Evolutionary conservation across 1,140 invertebrate genomes (phyloP).

Genomic region (Platyura marginata): DNA sequence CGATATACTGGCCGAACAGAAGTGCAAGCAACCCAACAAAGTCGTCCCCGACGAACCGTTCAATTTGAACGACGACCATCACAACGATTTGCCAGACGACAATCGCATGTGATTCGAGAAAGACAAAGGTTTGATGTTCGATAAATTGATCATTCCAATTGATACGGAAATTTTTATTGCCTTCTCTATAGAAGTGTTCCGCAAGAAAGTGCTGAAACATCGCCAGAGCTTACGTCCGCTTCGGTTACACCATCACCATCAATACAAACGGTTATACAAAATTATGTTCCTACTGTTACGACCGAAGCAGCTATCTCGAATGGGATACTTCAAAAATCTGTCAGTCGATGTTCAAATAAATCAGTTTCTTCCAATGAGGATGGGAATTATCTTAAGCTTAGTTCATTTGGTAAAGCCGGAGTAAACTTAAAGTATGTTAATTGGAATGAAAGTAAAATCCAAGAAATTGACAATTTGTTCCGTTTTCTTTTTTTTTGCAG

Average conservation of each 20-base stretch:
- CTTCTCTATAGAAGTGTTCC: too few species aligned
- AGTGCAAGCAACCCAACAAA: slow-evolving; percentile 84
- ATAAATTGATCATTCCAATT: too few species aligned
- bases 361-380: slow-evolving; percentile 22
- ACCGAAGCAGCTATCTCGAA: not conserved
- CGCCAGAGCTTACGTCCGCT: slow-evolving; percentile 10
- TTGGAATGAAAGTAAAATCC: too few species aligned
- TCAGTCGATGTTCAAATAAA: slow-evolving; percentile 18
- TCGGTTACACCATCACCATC: slow-evolving; percentile 19
- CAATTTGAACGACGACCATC: slow-evolving; percentile 92
- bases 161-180: too few species aligned
- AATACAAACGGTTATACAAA: slow-evolving; percentile 21
- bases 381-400: slow-evolving; percentile 18
- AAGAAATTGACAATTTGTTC: too few species aligned
- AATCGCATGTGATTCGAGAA: slow-evolving; percentile 64
- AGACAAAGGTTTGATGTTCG: slow-evolving; percentile 32
- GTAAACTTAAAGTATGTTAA: slow-evolving; percentile 21
- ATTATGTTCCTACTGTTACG: slow-evolving; percentile 8
- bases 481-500: too few species aligned
- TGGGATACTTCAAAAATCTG: slow-evolving; percentile 5
- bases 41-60: slow-evolving; percentile 71
- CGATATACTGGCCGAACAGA: slow-evolving; percentile 89
- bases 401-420: slow-evolving; percentile 19
- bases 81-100: slow-evolving; percentile 82
- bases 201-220: slow-evolving; percentile 11